A percentile compares a stretch with the other conserved stretches of the same genome.
Evolutionary conservation across 2,888 invertebrate genomes (phyloP).

Genomic region (Phrixothrix hirtus): DNA sequence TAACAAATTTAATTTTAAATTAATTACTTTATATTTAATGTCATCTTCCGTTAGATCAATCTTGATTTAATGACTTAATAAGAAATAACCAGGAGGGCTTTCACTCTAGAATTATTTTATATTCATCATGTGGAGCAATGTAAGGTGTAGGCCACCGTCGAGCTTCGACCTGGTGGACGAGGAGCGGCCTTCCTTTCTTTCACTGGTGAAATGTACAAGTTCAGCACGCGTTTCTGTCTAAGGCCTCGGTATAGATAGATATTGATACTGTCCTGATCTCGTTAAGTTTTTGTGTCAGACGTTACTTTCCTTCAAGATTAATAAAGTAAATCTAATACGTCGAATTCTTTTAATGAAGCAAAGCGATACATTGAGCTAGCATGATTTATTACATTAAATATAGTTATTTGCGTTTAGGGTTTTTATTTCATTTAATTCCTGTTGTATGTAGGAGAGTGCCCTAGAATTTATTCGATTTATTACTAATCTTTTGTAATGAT

Average conservation of each 20-base stretch:
- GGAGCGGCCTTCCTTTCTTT: slow-evolving; percentile 30
- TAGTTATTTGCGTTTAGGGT: no score
- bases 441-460: not conserved
- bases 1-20: slow-evolving; percentile 8
- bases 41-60: slow-evolving; percentile 15
- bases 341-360: not conserved
- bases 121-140: slow-evolving; percentile 37
- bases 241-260: slow-evolving; percentile 3
- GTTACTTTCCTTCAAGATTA: slow-evolving; percentile 22
- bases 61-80: slow-evolving; percentile 20
- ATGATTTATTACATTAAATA: no score
- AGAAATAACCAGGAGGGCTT: slow-evolving; percentile 30
- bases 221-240: slow-evolving; percentile 20
- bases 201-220: slow-evolving; percentile 26
- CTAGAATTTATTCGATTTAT: no score
- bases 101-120: slow-evolving; percentile 13
- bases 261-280: slow-evolving; percentile 27
- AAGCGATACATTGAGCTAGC: not conserved
- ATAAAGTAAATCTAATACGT: slow-evolving; percentile 8
- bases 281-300: slow-evolving; percentile 23
- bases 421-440: not conserved
- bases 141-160: slow-evolving; percentile 38
- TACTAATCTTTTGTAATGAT: no score
- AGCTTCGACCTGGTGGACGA: slow-evolving; percentile 36
- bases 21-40: slow-evolving; percentile 11